phyloP scores from a whole-genome alignment of 2,797 vertebrate species.

The Anguilla marmorata region DNA sequence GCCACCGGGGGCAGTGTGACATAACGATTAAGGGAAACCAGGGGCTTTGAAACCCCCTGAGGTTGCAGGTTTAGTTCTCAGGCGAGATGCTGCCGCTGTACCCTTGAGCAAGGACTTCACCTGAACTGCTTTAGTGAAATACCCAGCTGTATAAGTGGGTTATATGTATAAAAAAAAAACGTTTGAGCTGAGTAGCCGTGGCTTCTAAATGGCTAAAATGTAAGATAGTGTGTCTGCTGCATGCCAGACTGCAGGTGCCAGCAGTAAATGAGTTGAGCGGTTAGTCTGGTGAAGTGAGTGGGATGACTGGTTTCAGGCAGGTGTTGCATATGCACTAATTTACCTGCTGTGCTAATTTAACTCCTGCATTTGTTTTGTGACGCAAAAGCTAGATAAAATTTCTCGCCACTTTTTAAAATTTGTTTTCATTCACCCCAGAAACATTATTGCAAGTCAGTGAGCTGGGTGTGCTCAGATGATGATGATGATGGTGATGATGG shows the following conservation, averaged over 20 bases:
- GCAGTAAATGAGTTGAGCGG: too few relatives aligned
- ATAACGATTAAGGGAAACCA: not conserved
- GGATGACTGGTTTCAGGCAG: not conserved
- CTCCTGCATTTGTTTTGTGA: not conserved
- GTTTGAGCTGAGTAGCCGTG: not conserved
- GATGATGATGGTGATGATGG: not conserved
- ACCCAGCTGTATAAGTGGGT: not conserved
- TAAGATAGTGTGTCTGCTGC: too few relatives aligned
- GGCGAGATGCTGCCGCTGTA: not conserved
- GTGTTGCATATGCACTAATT: not conserved
- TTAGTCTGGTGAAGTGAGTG: not conserved
- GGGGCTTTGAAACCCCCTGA: not conserved
- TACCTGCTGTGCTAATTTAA: not conserved
- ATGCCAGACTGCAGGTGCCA: not conserved
- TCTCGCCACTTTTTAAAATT: not conserved
- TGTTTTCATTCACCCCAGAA: not conserved
- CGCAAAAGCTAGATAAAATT: not conserved
- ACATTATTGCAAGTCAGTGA: not conserved
- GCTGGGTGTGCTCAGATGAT: not conserved
- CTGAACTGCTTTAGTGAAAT: not conserved
- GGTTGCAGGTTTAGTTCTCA: not conserved
- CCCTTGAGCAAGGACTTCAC: not conserved
- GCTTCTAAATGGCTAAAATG: not conserved
- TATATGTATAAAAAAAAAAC: not conserved
- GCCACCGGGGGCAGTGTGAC: not conserved